Conservation (phyloP, 2,113 vertebrate genomes). For the Diadophis punctatus region DNA sequence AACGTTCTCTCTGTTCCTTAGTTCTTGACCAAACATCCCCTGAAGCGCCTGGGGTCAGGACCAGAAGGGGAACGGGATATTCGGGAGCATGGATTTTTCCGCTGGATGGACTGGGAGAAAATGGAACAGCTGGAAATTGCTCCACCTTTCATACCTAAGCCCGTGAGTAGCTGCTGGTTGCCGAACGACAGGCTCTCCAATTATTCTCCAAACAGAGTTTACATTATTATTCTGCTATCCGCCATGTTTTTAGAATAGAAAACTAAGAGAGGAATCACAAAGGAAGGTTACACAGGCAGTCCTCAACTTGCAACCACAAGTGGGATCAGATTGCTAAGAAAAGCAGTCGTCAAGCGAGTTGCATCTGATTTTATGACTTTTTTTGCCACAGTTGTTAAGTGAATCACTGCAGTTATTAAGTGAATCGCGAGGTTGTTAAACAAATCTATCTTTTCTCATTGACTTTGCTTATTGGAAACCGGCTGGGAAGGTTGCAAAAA, state of each 20-base stretch:
- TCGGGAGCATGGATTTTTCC: conserved; percentile 85
- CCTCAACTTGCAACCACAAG: background rate
- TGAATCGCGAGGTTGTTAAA: background rate
- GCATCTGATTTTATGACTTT: background rate
- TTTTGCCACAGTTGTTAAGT: background rate
- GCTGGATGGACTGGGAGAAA: conserved; percentile 91
- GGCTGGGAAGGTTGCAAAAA: background rate
- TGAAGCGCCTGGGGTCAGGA: conserved; percentile 82
- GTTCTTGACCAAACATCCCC: conserved; percentile 86
- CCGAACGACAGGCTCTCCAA: background rate
- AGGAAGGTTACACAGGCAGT: background rate
- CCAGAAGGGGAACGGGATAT: conserved; percentile 82
- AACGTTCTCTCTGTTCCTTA: conserved; percentile 46
- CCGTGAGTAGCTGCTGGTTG: conserved; percentile 70
- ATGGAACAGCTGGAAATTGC: conserved; percentile 84
- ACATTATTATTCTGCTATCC: background rate
- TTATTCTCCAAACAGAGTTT: background rate
- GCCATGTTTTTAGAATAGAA: background rate
- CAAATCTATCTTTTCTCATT: background rate
- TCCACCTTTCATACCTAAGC: conserved; percentile 83
- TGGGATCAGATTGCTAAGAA: background rate
- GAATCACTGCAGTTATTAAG: background rate
- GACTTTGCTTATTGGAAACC: background rate
- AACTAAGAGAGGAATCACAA: background rate
- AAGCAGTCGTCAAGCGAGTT: background rate